phyloP scores from a whole-genome alignment of 1,140 invertebrate species.

The Amyelois transitella region DNA sequence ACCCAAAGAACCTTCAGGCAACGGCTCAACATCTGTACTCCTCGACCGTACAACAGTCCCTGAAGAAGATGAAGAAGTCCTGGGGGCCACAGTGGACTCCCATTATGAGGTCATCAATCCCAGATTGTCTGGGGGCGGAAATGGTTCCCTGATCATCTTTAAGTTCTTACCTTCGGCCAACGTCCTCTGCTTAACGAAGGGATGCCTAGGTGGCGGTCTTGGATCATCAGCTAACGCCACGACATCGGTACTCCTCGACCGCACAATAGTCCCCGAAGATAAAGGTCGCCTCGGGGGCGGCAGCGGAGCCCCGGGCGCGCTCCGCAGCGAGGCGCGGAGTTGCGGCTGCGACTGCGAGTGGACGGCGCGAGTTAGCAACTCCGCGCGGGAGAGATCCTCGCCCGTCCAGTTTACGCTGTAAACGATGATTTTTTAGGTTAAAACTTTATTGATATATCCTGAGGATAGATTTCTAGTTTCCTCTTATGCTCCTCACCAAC shows the following conservation, averaged over 20 bases:
- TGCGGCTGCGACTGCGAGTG: slow-evolving; percentile 43
- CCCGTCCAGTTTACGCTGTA: slow-evolving; percentile 54
- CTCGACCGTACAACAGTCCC: slow-evolving; percentile 40
- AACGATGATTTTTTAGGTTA: neutral
- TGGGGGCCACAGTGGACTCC: no score
- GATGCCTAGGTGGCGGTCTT: slow-evolving; percentile 29
- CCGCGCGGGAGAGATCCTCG: slow-evolving; percentile 35
- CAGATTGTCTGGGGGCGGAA: no score
- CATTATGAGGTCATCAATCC: no score
- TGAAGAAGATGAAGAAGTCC: no score
- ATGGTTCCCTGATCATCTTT: no score
- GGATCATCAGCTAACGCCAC: slow-evolving; percentile 33
- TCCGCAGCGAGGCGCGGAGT: slow-evolving; percentile 36
- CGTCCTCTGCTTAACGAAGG: slow-evolving; percentile 35
- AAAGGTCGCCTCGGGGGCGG: slow-evolving; percentile 38
- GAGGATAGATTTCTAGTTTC: no score
- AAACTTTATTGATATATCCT: no score
- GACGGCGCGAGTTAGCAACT: neutral
- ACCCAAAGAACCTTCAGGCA: no score
- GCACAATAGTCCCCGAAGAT: slow-evolving; percentile 27
- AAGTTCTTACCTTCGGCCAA: slow-evolving; percentile 25
- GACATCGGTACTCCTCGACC: slow-evolving; percentile 47
- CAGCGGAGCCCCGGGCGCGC: slow-evolving; percentile 19
- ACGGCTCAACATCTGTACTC: slow-evolving; percentile 36
- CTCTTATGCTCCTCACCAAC: no score